Conservation (phyloP, 1,140 invertebrate genomes). For the Hyposmocoma kahamanoa region DNA sequence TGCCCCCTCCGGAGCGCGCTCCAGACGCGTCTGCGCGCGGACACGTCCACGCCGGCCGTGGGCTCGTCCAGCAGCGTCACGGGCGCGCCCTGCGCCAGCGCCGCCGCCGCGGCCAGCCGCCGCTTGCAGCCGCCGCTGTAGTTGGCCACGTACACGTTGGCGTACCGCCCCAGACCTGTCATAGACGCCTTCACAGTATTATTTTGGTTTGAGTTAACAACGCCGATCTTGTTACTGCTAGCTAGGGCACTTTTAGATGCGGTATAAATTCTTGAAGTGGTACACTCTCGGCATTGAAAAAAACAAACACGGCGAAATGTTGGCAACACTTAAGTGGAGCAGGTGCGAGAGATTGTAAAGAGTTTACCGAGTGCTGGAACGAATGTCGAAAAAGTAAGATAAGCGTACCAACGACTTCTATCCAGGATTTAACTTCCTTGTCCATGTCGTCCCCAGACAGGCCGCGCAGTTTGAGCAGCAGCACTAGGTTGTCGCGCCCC, state of each 20-base stretch:
- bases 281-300: no score
- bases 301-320: no score
- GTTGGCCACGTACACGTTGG: conserved; percentile 12
- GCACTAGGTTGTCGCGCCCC: conserved; percentile 83
- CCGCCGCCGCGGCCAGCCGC: conserved; percentile 86
- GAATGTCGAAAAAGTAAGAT: no score
- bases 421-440: conserved; percentile 72
- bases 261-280: no score
- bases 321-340: no score
- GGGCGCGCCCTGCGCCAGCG: conserved; percentile 62
- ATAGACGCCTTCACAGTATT: no score
- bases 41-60: conserved; percentile 82
- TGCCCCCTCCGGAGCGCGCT: conserved; percentile 55
- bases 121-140: conserved; percentile 85
- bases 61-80: conserved; percentile 83
- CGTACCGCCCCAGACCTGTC: conserved; percentile 36
- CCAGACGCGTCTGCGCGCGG: conserved; percentile 74
- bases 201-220: no score
- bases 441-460: conserved; percentile 72
- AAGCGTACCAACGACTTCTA: conserved; percentile 75
- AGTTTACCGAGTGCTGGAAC: no score
- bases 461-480: conserved; percentile 86
- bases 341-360: no score
- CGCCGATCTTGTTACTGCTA: no score
- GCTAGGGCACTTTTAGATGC: no score